phyloP scores from a whole-genome alignment of 2,888 invertebrate genomes.

The Dioctria rufipes region DNA sequence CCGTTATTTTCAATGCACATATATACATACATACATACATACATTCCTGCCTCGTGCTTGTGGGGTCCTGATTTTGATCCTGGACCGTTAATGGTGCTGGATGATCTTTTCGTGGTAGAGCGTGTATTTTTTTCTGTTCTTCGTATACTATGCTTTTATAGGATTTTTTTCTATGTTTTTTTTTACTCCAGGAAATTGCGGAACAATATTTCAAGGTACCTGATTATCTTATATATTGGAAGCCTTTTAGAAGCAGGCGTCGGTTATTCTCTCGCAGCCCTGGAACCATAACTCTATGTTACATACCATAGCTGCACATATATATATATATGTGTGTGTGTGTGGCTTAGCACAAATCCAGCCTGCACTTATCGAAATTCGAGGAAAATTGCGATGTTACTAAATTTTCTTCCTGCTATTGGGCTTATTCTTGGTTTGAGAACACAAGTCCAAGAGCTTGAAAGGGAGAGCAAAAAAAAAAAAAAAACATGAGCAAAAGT shows the following conservation, averaged over 20 bases:
- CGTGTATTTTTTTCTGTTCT: conserved; percentile 27
- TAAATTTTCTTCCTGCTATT: conserved; percentile 1
- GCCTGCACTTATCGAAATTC: conserved; percentile 35
- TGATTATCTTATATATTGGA: conserved; percentile 52
- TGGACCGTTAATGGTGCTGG: background rate
- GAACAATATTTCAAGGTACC: conserved; percentile 53
- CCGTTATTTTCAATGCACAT: too few relatives aligned
- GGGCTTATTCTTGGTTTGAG: conserved; percentile 15
- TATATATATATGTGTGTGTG: background rate
- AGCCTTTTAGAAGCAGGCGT: conserved; percentile 47
- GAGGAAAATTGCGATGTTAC: conserved; percentile 25
- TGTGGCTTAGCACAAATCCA: conserved; percentile 1
- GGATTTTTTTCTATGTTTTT: conserved; percentile 12
- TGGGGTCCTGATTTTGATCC: background rate
- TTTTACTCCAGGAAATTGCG: conserved; percentile 41
- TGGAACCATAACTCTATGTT: conserved; percentile 1
- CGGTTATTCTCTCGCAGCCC: conserved; percentile 1
- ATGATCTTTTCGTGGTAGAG: conserved; percentile 15
- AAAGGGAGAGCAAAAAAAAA: background rate
- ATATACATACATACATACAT: too few relatives aligned
- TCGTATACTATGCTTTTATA: background rate
- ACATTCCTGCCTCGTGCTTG: background rate
- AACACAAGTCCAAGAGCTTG: background rate
- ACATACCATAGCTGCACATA: too few relatives aligned
- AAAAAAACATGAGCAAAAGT: conserved; percentile 23